Evolutionary conservation across 2,888 invertebrate genomes (phyloP).

Genomic region (Spisula solida): DNA sequence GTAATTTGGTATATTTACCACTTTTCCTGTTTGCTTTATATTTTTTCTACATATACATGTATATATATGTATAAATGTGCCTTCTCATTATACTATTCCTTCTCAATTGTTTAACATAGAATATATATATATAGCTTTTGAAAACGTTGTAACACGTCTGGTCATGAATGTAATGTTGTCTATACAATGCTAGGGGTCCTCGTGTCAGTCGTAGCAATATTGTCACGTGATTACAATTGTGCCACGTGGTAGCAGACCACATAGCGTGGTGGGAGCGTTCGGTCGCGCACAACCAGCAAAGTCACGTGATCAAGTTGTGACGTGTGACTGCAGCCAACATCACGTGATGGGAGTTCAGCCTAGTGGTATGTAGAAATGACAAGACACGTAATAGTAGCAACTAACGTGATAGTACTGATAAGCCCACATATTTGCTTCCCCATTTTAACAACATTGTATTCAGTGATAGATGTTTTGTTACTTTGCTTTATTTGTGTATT

Average conservation of each 20-base stretch:
- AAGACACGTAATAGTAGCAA: neutral
- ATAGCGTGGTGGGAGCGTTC: neutral
- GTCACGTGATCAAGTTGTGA: neutral
- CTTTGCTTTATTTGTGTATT: constrained; percentile 13
- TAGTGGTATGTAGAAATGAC: neutral
- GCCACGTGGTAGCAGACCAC: neutral
- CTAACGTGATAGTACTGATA: neutral
- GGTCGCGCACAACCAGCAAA: neutral
- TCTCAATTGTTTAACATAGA: neutral
- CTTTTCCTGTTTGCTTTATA: neutral
- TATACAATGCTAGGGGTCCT: neutral
- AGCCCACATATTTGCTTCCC: neutral
- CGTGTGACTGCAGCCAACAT: neutral
- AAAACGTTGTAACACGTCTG: neutral
- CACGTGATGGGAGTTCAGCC: neutral
- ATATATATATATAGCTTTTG: neutral
- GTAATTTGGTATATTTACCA: neutral
- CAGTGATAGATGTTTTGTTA: neutral
- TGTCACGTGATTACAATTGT: neutral
- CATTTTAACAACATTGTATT: neutral
- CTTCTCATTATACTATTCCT: neutral
- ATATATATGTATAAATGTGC: constrained; percentile 5
- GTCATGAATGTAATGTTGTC: neutral
- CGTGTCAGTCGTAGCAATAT: neutral
- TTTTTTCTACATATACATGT: constrained; percentile 2